A percentile compares a stretch with the other conserved stretches of the same genome.
Evolutionary conservation across 2,888 invertebrate species (phyloP).

Genomic region (Colletes collaris): DNA sequence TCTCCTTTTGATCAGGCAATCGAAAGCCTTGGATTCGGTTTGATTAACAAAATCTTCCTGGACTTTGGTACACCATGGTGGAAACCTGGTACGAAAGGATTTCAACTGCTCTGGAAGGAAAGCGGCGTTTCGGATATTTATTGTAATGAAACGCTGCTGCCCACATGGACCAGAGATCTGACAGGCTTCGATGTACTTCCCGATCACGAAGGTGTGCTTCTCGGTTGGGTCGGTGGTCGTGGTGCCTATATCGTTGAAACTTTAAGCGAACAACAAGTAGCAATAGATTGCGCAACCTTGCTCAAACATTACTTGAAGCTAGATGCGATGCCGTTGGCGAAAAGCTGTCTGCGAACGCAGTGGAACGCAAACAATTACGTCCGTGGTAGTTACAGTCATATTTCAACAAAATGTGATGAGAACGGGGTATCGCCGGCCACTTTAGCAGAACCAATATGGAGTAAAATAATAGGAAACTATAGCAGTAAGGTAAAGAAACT

Average conservation of each 20-base stretch:
- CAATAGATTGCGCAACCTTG: constrained; percentile 84
- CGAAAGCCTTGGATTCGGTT: constrained; percentile 86
- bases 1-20: constrained; percentile 83
- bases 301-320: constrained; percentile 84
- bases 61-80: constrained; percentile 87
- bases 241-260: constrained; percentile 86
- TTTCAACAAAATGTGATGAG: constrained; percentile 84
- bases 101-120: constrained; percentile 85
- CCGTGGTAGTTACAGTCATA: constrained; percentile 86
- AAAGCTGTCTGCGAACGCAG: constrained; percentile 83
- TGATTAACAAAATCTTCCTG: constrained; percentile 88
- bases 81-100: constrained; percentile 84
- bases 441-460: constrained; percentile 83
- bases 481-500: constrained; percentile 65
- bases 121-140: constrained; percentile 40
- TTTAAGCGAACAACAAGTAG: constrained; percentile 84
- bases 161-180: constrained; percentile 85
- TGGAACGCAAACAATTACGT: constrained; percentile 86
- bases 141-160: constrained; percentile 63
- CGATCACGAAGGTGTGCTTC: constrained; percentile 83
- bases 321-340: constrained; percentile 83
- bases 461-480: constrained; percentile 62
- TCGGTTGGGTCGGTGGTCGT: constrained; percentile 88
- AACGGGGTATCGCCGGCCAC: constrained; percentile 79
- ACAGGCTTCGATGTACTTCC: constrained; percentile 87